Evolutionary conservation across 2,888 invertebrate genomes (phyloP).

Genomic region (Cerastoderma edule): DNA sequence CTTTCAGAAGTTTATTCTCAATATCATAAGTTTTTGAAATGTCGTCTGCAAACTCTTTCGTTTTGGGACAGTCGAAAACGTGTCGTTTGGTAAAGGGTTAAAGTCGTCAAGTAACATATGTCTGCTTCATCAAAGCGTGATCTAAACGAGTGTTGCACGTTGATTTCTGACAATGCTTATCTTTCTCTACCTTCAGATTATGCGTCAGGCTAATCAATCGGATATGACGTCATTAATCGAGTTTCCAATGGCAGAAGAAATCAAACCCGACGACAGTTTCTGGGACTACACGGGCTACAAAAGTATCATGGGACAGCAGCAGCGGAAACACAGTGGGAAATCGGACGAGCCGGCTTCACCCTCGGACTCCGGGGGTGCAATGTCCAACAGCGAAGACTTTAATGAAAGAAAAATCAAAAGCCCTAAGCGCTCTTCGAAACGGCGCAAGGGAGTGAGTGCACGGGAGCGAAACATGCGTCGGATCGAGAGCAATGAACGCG

Average conservation of each 20-base stretch:
- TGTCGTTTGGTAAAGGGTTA: too few species aligned
- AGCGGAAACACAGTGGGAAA: slow-evolving; percentile 62
- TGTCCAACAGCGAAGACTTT: slow-evolving; percentile 75
- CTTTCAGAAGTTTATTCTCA: too few species aligned
- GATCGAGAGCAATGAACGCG: slow-evolving; percentile 95
- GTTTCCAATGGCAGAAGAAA: slow-evolving; percentile 65
- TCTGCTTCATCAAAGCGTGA: too few species aligned
- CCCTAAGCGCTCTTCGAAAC: slow-evolving; percentile 82
- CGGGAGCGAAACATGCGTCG: slow-evolving; percentile 93
- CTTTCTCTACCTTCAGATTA: slow-evolving; percentile 52
- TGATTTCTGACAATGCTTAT: too few species aligned
- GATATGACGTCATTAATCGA: slow-evolving; percentile 63
- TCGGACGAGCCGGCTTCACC: slow-evolving; percentile 77
- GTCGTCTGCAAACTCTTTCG: too few species aligned
- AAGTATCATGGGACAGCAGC: slow-evolving; percentile 51
- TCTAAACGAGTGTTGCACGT: too few species aligned
- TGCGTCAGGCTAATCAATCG: slow-evolving; percentile 46
- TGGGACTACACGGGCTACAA: slow-evolving; percentile 69
- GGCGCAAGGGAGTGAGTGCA: slow-evolving; percentile 91
- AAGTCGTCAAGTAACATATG: too few species aligned
- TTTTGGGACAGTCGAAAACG: too few species aligned
- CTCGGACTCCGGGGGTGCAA: slow-evolving; percentile 78
- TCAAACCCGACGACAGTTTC: slow-evolving; percentile 65
- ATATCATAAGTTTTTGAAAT: too few species aligned
- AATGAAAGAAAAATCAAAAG: slow-evolving; percentile 72